Evolutionary conservation across 2,113 vertebrate genomes (phyloP).

Genomic region (Neolamprologus cancellatus): DNA sequence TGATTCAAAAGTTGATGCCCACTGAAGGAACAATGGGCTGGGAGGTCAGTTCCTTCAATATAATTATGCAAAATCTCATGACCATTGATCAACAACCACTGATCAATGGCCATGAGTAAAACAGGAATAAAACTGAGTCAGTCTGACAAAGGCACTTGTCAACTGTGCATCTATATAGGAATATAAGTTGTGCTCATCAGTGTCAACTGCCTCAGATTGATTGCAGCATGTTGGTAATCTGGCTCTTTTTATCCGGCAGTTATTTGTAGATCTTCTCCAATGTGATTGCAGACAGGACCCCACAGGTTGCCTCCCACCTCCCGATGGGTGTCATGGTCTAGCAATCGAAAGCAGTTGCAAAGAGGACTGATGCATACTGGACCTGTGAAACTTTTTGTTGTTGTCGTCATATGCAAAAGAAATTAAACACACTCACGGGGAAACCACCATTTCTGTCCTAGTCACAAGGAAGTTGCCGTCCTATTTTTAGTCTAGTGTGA

Average conservation of each 20-base stretch:
- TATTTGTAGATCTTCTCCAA: background rate
- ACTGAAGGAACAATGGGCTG: background rate
- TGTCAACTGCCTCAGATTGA: background rate
- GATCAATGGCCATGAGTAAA: background rate
- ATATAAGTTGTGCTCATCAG: background rate
- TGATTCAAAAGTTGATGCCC: too few relatives aligned
- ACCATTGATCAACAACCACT: background rate
- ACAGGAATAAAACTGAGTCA: fast-evolving
- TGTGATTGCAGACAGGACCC: background rate
- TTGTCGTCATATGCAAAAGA: background rate
- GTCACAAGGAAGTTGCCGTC: background rate
- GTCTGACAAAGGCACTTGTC: background rate
- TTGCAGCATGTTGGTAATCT: background rate
- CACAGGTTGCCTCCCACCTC: background rate
- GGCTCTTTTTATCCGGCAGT: fast-evolving
- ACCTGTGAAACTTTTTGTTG: background rate
- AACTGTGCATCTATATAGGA: background rate
- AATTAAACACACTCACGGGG: background rate
- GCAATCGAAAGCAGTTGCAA: background rate
- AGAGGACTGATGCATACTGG: background rate
- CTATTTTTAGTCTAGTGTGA: background rate
- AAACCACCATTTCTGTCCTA: background rate
- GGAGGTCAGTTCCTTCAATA: background rate
- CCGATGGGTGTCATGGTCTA: background rate
- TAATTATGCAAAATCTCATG: background rate